Conservation (phyloP, 2,113 vertebrate species). For the Cariama cristata region DNA sequence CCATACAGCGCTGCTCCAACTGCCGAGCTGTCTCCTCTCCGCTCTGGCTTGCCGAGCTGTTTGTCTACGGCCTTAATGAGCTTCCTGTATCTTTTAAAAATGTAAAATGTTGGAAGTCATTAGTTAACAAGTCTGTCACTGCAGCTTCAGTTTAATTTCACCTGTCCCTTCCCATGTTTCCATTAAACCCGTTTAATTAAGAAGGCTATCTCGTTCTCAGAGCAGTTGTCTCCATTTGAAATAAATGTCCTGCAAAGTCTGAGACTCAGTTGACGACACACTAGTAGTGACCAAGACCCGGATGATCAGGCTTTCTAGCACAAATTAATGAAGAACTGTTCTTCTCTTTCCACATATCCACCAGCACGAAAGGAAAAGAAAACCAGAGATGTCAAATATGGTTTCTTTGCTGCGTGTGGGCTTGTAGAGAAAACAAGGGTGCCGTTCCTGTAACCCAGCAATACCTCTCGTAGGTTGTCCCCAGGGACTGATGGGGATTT, state of each 20-base stretch:
- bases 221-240: not conserved
- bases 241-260: not conserved
- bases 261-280: not conserved
- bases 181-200: conserved; percentile 33
- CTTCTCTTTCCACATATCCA: not conserved
- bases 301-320: not conserved
- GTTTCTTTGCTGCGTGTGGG: not conserved
- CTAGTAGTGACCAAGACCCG: rapidly evolving
- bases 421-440: not conserved
- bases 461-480: not conserved
- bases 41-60: not conserved
- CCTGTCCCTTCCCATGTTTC: not conserved
- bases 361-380: not conserved
- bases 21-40: not conserved
- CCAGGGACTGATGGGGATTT: not conserved
- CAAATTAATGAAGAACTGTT: not conserved
- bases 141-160: not conserved
- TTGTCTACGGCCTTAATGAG: conserved; percentile 5
- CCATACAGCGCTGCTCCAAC: not conserved
- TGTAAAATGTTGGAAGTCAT: conserved; percentile 2
- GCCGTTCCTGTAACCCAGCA: not conserved
- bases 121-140: not conserved
- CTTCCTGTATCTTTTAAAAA: not conserved
- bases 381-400: not conserved
- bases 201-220: not conserved